phyloP scores from a whole-genome alignment of 2,113 vertebrate species.

The Lipotes vexillifer region DNA sequence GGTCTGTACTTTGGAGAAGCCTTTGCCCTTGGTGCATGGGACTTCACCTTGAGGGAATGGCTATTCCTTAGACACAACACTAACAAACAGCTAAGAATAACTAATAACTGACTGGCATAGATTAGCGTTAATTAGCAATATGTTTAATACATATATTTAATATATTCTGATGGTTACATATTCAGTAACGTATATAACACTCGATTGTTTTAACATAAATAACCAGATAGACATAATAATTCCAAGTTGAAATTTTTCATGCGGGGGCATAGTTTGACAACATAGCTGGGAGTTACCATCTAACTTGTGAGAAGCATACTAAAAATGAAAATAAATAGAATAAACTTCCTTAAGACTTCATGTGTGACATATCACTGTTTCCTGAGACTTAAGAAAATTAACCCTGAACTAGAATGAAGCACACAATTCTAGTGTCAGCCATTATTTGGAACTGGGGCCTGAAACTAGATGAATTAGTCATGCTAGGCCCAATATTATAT shows the following conservation, averaged over 20 bases:
- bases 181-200: neutral
- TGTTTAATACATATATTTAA: neutral
- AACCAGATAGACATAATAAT: neutral
- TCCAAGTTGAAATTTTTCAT: neutral
- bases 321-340: neutral
- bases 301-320: neutral
- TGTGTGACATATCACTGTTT: neutral
- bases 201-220: neutral
- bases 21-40: neutral
- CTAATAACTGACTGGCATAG: neutral
- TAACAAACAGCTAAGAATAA: neutral
- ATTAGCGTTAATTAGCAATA: neutral
- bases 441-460: neutral
- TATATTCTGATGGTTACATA: neutral
- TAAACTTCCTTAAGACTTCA: neutral
- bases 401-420: neutral
- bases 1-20: neutral
- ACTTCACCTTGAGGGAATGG: neutral
- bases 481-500: neutral
- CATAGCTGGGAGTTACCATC: neutral
- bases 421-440: rapidly evolving
- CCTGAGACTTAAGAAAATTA: neutral
- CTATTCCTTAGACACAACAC: neutral
- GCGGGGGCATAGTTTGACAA: neutral
- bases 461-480: neutral